Conservation (phyloP, 1,140 invertebrate species). For the Dufourea novaeangliae region DNA sequence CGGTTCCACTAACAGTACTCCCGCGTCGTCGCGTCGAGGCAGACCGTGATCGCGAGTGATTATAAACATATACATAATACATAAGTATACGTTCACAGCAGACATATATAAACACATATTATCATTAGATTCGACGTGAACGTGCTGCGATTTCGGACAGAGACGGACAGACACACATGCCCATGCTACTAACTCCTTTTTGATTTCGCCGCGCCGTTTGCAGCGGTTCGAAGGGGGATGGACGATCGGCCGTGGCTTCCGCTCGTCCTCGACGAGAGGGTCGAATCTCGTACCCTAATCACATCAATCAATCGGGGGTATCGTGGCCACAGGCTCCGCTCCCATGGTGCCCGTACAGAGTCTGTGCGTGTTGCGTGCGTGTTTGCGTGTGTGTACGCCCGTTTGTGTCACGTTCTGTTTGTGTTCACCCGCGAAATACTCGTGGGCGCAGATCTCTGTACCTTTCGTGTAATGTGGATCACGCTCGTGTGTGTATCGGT, state of each 20-base stretch:
- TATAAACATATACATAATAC: background rate
- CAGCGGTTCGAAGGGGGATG: too few species aligned
- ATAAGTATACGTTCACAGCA: constrained; percentile 2
- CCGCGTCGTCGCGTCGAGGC: background rate
- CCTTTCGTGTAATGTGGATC: too few species aligned
- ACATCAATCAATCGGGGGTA: constrained; percentile 61
- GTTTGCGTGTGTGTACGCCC: constrained; percentile 15
- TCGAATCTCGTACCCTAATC: constrained; percentile 66
- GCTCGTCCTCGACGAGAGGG: constrained; percentile 57
- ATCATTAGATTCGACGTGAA: constrained; percentile 39
- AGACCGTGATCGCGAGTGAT: background rate
- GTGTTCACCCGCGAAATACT: too few species aligned
- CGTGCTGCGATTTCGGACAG: constrained; percentile 58
- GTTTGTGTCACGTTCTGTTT: background rate
- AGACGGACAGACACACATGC: constrained; percentile 75
- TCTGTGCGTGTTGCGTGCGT: constrained; percentile 26
- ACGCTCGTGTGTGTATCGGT: too few species aligned
- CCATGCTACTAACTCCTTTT: constrained; percentile 76
- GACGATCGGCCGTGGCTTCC: constrained; percentile 59
- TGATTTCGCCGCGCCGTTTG: constrained; percentile 53
- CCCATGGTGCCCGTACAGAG: constrained; percentile 34
- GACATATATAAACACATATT: constrained; percentile 3
- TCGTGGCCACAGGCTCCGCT: constrained; percentile 54
- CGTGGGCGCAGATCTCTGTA: too few species aligned
- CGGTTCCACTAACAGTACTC: too few species aligned